Evolutionary conservation across 2,113 vertebrate species (phyloP).

Genomic region (Microcebus griseorufus): DNA sequence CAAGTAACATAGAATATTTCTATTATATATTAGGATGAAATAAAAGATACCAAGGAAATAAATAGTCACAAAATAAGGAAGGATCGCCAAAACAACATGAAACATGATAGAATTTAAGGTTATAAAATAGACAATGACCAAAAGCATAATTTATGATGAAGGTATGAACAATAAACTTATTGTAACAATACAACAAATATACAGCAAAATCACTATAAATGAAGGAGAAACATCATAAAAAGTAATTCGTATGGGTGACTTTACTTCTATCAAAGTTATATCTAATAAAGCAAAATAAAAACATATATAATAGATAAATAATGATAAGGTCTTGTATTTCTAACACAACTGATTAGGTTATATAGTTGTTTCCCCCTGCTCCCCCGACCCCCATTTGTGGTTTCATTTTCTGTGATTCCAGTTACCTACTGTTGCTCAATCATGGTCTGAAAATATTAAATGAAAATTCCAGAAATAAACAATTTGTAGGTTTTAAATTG

Average conservation of each 20-base stretch:
- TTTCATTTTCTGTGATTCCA: neutral
- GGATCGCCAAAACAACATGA: neutral
- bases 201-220: neutral
- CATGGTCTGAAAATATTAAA: neutral
- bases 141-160: neutral
- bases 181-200: neutral
- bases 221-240: neutral
- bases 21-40: too few species aligned
- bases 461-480: neutral
- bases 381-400: too few species aligned
- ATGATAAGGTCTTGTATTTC: neutral
- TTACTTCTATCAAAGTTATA: neutral
- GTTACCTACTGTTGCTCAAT: neutral
- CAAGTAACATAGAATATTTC: neutral
- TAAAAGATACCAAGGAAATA: neutral
- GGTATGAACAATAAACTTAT: neutral
- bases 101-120: neutral
- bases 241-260: neutral
- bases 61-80: slow-evolving; percentile 19
- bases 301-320: neutral
- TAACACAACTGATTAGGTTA: neutral
- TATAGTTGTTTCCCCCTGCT: too few species aligned
- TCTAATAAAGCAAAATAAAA: neutral
- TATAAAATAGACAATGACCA: neutral
- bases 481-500: neutral